A percentile compares a stretch with the other conserved stretches of the same genome.
These are phyloP conservation scores for Heteromyza rotundicornis DNA, from an alignment of 2,888 invertebrate genomes.

Conservation along the genomic window DNA sequence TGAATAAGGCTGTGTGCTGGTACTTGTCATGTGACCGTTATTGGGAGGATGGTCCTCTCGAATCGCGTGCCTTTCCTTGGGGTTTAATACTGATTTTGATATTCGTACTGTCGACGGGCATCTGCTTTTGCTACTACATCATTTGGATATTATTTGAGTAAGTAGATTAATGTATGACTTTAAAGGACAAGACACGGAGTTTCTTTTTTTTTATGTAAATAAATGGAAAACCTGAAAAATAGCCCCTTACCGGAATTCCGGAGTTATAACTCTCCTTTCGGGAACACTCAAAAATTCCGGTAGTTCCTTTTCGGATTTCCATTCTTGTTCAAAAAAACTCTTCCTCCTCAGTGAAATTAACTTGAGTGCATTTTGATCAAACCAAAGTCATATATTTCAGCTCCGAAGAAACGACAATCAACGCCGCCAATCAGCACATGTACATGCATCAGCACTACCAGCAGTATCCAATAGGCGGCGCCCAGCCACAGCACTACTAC, in stretches of 20 bases:
- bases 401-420: slow-evolving; percentile 62
- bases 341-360: background rate
- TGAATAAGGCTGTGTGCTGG: slow-evolving; percentile 90
- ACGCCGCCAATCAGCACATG: slow-evolving; percentile 44
- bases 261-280: no score
- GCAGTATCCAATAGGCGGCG: slow-evolving; percentile 38
- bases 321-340: no score
- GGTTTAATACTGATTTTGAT: slow-evolving; percentile 78
- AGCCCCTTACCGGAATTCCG: no score
- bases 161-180: slow-evolving; percentile 60
- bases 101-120: slow-evolving; percentile 79
- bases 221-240: no score
- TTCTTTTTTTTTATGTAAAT: no score
- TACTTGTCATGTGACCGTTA: slow-evolving; percentile 90
- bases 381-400: slow-evolving; percentile 58
- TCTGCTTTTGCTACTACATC: slow-evolving; percentile 90
- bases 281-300: no score
- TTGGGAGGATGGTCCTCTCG: slow-evolving; percentile 84
- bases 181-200: no score
- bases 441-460: slow-evolving; percentile 44
- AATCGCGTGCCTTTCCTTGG: slow-evolving; percentile 82
- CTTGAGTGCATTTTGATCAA: slow-evolving; percentile 44
- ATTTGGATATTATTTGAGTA: slow-evolving; percentile 93
- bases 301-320: no score
- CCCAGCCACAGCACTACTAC: slow-evolving; percentile 38